Evolutionary conservation across 2,888 invertebrate genomes (phyloP).

Genomic region (Aspidapion aeneum): DNA sequence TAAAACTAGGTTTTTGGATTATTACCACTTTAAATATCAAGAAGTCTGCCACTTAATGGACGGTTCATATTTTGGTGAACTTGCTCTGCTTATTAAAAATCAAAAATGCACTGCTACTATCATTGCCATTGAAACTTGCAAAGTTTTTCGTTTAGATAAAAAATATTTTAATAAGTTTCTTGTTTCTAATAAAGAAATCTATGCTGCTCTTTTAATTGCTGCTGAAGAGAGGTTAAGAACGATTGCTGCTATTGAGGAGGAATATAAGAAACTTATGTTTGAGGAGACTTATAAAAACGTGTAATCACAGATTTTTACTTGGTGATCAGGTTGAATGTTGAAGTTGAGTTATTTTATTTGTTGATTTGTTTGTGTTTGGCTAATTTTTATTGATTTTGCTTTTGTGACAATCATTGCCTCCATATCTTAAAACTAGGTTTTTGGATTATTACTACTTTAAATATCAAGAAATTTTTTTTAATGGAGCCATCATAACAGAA

Average conservation of each 20-base stretch:
- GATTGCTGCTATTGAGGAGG: slow-evolving; percentile 22
- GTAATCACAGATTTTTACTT: no score
- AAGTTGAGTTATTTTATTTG: no score
- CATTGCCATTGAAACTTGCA: slow-evolving; percentile 59
- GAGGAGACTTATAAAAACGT: slow-evolving; percentile 18
- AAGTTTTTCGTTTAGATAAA: slow-evolving; percentile 56
- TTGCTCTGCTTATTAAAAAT: slow-evolving; percentile 55
- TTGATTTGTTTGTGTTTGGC: no score
- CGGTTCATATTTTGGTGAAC: slow-evolving; percentile 61
- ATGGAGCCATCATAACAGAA: not conserved
- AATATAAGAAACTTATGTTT: slow-evolving; percentile 26
- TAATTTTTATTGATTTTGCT: no score
- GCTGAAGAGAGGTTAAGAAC: slow-evolving; percentile 24
- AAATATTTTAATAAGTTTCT: slow-evolving; percentile 48
- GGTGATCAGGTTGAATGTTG: no score
- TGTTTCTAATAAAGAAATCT: slow-evolving; percentile 21
- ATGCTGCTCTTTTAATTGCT: slow-evolving; percentile 12
- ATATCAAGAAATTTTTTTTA: slow-evolving; percentile 8
- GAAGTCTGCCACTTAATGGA: slow-evolving; percentile 52
- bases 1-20: not conserved
- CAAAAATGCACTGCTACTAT: slow-evolving; percentile 55
- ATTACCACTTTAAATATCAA: slow-evolving; percentile 26
- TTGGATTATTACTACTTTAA: slow-evolving; percentile 5
- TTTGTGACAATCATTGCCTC: no score
- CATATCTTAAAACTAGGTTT: not conserved